phyloP scores from a whole-genome alignment of 2,113 vertebrate species.

The Murina feae region DNA sequence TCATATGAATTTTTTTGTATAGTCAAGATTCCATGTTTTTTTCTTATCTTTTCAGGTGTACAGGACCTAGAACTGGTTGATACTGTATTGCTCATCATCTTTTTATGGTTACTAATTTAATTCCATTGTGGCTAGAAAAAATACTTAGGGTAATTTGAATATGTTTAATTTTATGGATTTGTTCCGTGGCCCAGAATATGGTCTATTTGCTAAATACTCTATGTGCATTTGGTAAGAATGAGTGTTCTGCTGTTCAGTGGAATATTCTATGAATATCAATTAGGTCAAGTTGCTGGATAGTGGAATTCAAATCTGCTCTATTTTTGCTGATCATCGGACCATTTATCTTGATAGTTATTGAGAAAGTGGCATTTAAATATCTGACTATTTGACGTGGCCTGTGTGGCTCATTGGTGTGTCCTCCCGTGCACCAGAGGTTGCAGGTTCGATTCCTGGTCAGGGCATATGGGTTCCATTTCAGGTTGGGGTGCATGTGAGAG shows the following conservation, averaged over 20 bases:
- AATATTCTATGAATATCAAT: not conserved
- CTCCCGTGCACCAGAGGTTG: not conserved
- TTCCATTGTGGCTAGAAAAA: not conserved
- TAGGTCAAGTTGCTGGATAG: not conserved
- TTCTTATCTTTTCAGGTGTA: not conserved
- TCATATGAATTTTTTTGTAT: not conserved
- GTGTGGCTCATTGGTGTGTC: not conserved
- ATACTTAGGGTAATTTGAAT: not conserved
- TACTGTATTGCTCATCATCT: not conserved
- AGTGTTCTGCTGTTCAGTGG: not conserved
- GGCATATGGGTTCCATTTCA: too few relatives aligned
- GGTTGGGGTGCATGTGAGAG: not conserved
- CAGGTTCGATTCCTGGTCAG: not conserved
- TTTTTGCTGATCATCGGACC: not conserved
- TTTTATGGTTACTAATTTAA: not conserved
- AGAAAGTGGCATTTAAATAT: not conserved
- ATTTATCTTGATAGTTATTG: not conserved
- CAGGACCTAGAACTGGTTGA: not conserved
- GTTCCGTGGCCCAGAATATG: not conserved
- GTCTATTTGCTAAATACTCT: not conserved
- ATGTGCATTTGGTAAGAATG: not conserved
- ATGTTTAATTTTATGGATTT: not conserved
- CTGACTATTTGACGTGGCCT: not conserved
- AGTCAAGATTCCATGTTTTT: not conserved
- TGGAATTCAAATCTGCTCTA: not conserved